Evolutionary conservation across 1,140 invertebrate species (phyloP).

Genomic region (Bombyx mandarina): DNA sequence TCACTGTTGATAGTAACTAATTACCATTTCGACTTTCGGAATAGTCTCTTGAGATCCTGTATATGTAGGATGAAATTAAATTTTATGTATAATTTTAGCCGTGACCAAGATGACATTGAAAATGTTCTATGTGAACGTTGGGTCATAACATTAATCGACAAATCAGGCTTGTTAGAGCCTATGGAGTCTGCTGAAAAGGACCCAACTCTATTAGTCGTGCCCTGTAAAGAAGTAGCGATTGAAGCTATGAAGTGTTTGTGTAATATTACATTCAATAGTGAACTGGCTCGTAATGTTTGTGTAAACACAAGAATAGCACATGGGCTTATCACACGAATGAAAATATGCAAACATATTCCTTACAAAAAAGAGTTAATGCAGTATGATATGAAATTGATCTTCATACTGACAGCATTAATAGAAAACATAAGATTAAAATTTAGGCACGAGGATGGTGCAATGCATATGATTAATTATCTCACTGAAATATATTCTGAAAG

Average conservation of each 20-base stretch:
- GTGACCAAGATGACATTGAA: conserved; percentile 83
- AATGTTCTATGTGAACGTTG: conserved; percentile 78
- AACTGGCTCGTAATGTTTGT: conserved; percentile 77
- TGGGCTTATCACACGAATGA: conserved; percentile 82
- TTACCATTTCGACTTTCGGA: too few species aligned
- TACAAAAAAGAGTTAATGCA: conserved; percentile 82
- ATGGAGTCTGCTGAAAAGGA: conserved; percentile 38
- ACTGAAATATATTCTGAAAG: conserved; percentile 76
- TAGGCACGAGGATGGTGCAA: conserved; percentile 83
- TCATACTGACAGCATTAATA: conserved; percentile 88
- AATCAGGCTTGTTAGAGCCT: conserved; percentile 73
- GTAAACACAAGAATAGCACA: conserved; percentile 80
- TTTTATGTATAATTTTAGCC: conserved; percentile 60
- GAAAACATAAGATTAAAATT: conserved; percentile 79
- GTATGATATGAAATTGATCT: conserved; percentile 91
- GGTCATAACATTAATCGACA: conserved; percentile 75
- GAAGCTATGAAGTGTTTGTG: conserved; percentile 92
- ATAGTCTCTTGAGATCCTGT: too few species aligned
- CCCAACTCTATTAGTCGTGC: conserved; percentile 31
- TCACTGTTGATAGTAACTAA: too few species aligned
- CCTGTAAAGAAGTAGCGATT: conserved; percentile 64
- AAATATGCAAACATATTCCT: conserved; percentile 73
- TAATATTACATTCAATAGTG: conserved; percentile 90
- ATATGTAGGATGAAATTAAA: neutral
- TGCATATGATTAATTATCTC: conserved; percentile 86